A percentile compares a stretch with the other conserved stretches of the same genome.
phyloP scores from a whole-genome alignment of 1,140 invertebrate species.

The Pseudachorutes palmiensis region DNA sequence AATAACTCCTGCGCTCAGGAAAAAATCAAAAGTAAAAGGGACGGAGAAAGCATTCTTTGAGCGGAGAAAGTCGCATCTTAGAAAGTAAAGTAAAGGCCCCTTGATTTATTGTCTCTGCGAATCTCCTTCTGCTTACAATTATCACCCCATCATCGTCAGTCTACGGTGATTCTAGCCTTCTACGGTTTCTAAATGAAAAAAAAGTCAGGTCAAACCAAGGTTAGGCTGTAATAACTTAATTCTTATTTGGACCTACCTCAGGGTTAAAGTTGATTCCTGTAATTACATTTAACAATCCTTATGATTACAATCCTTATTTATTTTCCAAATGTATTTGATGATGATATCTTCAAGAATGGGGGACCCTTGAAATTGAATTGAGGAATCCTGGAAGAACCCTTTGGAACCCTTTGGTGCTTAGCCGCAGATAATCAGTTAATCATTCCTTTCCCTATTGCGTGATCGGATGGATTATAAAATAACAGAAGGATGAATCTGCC shows the following conservation, averaged over 20 bases:
- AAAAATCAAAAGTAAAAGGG: not conserved
- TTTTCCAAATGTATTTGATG: not conserved
- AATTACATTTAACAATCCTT: too few species aligned
- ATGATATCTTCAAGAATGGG: not conserved
- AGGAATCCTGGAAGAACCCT: not conserved
- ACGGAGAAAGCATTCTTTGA: not conserved
- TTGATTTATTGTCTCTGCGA: too few species aligned
- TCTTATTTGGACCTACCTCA: too few species aligned
- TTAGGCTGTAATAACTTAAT: too few species aligned
- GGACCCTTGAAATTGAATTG: not conserved
- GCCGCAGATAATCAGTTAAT: slow-evolving; percentile 5
- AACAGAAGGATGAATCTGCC: not conserved
- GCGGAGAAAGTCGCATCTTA: not conserved
- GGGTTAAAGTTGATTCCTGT: too few species aligned
- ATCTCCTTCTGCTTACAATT: too few species aligned
- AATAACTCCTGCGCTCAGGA: not conserved
- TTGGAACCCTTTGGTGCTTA: not conserved
- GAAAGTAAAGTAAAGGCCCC: too few species aligned
- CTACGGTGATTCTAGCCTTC: too few species aligned
- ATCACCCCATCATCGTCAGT: too few species aligned
- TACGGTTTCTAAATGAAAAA: too few species aligned
- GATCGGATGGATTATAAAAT: not conserved
- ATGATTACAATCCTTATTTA: not conserved
- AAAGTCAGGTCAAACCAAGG: too few species aligned
- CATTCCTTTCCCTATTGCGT: not conserved